Base-by-base conservation (phyloP, 1,140 invertebrate genomes). In the Bombus superbus region DNA sequence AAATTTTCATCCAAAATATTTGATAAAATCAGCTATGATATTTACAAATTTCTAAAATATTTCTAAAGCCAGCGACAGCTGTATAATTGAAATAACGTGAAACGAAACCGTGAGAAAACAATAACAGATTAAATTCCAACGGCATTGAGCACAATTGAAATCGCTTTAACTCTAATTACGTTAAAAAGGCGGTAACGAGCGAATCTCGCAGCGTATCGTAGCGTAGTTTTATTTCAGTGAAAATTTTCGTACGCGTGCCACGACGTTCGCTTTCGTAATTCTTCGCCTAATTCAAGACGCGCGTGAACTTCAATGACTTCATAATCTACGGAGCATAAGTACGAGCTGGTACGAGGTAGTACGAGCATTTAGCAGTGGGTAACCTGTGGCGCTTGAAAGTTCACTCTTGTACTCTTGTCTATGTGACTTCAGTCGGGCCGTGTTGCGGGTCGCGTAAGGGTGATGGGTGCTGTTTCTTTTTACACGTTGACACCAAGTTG, bases 341-440 rank as follows among this genome's bases (percentile, higher is more conserved):
- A 79, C 82, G 38, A 71, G 53, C 75, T 84, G 82, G 82, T 84
- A 84, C 82, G n/a, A 84, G 72, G 74, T 84, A 71, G 83, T 84
- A 80, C 47, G 68, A 72, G 57, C 32, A 15, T 79, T 79, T 71
- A 66, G 35, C 81, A 83, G 73, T n/a, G 44, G 82, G 47, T 85
- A 85, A 85, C 83, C 83, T 80, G 83, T 85, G 77, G 83, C 83
- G 83, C 83, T 72, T 80, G 83, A 85, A 85, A 85, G 83, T 85
- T 80, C 76, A 80, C 71, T 71, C 38, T 66, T 71, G 18, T 53
- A 53, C 47, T 53, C 47, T 57, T 83, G 69, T 38, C 72, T 71
- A 15, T 38, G 32, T 6, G 76, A 71, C 38, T 53, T 69, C 76
- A 79, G 76, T 85, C 42, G 66, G 32, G 6, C 77, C 66, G 82